These are phyloP conservation scores for Dendrolimus punctatus DNA, from an alignment of 1,140 invertebrate genomes.

Conservation along the genomic window DNA sequence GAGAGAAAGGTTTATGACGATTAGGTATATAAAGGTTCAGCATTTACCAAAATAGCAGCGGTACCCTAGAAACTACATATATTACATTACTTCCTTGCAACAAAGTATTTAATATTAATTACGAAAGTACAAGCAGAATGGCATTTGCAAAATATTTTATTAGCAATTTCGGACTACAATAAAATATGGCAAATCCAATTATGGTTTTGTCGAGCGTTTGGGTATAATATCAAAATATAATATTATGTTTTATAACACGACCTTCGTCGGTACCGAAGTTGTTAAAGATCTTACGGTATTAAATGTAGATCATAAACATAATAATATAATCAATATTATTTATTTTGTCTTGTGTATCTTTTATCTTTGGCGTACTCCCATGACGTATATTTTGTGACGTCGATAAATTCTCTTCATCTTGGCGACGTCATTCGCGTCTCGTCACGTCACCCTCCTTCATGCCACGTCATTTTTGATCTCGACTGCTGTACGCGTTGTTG, in stretches of 20 bases:
- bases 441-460: slow-evolving; percentile 20
- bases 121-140: slow-evolving; percentile 4
- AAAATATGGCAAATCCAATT: slow-evolving; percentile 17
- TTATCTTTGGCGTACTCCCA: slow-evolving; percentile 2
- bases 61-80: no score
- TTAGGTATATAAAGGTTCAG: no score
- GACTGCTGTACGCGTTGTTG: slow-evolving; percentile 28
- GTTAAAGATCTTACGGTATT: no score
- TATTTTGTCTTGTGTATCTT: no score
- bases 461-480: slow-evolving; percentile 19
- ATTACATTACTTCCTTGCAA: no score
- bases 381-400: slow-evolving; percentile 29
- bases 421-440: slow-evolving; percentile 22
- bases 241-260: slow-evolving; percentile 15
- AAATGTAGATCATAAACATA: no score
- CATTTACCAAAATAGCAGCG: no score
- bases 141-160: slow-evolving; percentile 14
- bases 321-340: no score
- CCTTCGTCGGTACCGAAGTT: neutral
- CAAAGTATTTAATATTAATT: slow-evolving; percentile 3
- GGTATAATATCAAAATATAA: slow-evolving; percentile 13
- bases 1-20: no score
- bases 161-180: slow-evolving; percentile 13
- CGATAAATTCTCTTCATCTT: slow-evolving; percentile 35
- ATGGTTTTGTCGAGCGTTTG: slow-evolving; percentile 11